A percentile compares a stretch with the other conserved stretches of the same genome.
These are phyloP conservation scores for Stercorarius parasiticus DNA, from an alignment of 2,113 vertebrate species.

Conservation along the genomic window DNA sequence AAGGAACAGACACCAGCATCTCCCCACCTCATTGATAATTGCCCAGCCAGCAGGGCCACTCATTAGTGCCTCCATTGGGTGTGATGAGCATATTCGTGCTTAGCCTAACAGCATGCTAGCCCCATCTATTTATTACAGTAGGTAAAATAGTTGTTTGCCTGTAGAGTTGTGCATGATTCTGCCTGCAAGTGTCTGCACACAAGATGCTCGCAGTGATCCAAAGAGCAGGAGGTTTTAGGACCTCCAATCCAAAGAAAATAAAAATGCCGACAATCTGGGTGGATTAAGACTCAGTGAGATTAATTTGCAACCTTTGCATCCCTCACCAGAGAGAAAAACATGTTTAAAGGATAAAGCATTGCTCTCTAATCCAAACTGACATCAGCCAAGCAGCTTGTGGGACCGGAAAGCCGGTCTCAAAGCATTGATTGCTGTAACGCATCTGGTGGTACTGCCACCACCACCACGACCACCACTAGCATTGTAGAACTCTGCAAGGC, in stretches of 20 bases:
- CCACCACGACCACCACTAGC: background rate
- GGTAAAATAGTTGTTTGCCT: background rate
- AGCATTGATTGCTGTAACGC: accelerated
- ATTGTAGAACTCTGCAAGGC: background rate
- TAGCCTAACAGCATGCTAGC: background rate
- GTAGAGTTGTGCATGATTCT: background rate
- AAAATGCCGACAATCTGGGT: background rate
- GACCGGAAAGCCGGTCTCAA: background rate
- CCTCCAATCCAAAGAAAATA: background rate
- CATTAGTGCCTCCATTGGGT: background rate
- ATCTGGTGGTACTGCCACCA: background rate
- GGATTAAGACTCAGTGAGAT: background rate
- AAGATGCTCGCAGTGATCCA: background rate
- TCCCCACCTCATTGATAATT: background rate
- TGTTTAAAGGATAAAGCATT: background rate
- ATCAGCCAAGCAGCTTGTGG: background rate
- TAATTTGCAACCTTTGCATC: conserved; percentile 1
- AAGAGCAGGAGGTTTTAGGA: background rate
- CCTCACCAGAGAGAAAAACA: background rate
- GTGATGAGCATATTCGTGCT: accelerated
- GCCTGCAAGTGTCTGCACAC: background rate
- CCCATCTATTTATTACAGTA: background rate
- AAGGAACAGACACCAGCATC: background rate
- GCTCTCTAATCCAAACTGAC: background rate
- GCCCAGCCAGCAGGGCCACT: background rate